phyloP scores from a whole-genome alignment of 23 tunicate genomes.

The Ciona savignyi region DNA sequence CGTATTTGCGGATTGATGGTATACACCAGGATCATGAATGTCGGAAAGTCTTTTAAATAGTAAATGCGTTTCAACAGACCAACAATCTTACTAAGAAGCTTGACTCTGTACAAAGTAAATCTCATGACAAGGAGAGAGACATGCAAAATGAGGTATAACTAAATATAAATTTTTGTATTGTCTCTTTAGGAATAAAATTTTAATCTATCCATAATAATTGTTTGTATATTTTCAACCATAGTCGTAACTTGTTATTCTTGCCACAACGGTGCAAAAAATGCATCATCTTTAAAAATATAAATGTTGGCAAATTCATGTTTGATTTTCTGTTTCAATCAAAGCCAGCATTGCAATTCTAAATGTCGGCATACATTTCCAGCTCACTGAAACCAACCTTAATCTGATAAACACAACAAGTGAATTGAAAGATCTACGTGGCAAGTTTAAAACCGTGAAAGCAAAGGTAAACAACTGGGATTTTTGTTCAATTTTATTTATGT shows the following conservation, averaged over 20 bases:
- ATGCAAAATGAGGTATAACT: conserved; percentile 26
- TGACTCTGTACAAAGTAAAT: conserved; percentile 25
- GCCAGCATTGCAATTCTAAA: too few relatives aligned
- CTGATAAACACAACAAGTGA: background rate
- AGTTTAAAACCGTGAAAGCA: background rate
- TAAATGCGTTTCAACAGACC: background rate
- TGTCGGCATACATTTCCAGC: too few relatives aligned
- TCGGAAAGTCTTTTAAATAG: too few relatives aligned
- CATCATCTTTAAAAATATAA: background rate
- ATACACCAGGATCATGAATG: too few relatives aligned
- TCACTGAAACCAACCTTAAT: background rate
- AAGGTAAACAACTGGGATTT: too few relatives aligned
- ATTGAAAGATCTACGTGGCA: background rate
- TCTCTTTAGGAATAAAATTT: background rate
- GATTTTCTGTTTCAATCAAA: background rate
- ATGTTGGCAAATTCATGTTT: background rate
- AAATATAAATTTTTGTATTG: background rate
- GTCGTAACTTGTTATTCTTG: too few relatives aligned
- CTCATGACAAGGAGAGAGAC: conserved; percentile 30
- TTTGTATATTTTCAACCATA: too few relatives aligned
- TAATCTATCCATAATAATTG: too few relatives aligned
- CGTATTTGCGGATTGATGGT: too few relatives aligned
- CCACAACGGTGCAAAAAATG: too few relatives aligned
- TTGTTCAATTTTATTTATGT: too few relatives aligned
- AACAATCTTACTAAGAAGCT: background rate